Base-by-base conservation (phyloP, 2,888 invertebrate species). In the Tenthredo distinguenda region DNA sequence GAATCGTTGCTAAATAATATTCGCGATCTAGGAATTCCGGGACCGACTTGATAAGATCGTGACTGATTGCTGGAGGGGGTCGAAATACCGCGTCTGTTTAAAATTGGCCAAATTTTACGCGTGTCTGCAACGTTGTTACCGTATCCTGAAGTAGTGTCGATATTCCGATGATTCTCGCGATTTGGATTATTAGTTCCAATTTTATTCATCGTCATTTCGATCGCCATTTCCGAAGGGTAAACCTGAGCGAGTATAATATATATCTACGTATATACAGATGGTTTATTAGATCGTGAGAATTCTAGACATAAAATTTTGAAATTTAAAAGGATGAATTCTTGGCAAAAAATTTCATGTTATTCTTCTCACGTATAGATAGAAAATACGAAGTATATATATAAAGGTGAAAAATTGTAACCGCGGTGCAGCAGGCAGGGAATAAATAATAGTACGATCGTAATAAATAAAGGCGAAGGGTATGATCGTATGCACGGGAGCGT, bases 101-200 rank as follows among this genome's bases (percentile, higher is more conserved):
- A 62, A 18, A 87, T 47, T 9, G 89, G 88, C 88, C 88, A 88
- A 40, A 87, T 76, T 72, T 88, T 88, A 31, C 79, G 84, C 62
- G 21, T 37, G 34, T 34, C 81, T n/a, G 15, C 81, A 7, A 55
- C n/a, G 55, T n/a, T 55, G 40, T 85, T 85, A 4, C 34, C 18
- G 47, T 7, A 10, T 12, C 10, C 10, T 9, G 68, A 6, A n/a
- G 10, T 12, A 12, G 21, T 12, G 26, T 43, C 0, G 26, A n/a
- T 10, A 10, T 26, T 0, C 7, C 43, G 21, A 43, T 10, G 26
- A 37, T 65, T 21, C 5, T 26, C 6, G 43, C 62, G 62, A 40
- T 18, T 15, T 55, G 2, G n/a, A 55, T 55, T 7, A 55, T 55
- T 7, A 18, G 47, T 37, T 40, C 2, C 83, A 12, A 12, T 68